phyloP scores from a whole-genome alignment of 2,113 vertebrate genomes.

The Rousettus leschenaultii region DNA sequence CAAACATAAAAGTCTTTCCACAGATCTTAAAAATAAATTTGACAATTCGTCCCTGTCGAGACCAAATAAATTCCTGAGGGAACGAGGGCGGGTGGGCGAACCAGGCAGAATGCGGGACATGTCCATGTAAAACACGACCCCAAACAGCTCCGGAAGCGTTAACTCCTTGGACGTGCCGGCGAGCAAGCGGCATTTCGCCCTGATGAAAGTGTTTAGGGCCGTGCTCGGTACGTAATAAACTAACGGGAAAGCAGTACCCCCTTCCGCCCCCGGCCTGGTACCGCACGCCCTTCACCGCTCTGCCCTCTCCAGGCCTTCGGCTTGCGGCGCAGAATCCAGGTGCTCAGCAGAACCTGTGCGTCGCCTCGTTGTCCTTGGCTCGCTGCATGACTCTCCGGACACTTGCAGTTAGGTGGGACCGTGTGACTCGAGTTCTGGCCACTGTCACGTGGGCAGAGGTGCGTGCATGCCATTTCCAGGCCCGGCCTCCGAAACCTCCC shows the following conservation, averaged over 20 bases:
- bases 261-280: background rate
- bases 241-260: rapidly evolving
- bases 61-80: background rate
- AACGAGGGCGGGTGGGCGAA: background rate
- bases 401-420: background rate
- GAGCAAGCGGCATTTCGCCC: background rate
- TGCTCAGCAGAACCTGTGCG: too few relatives aligned
- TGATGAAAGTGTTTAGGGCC: too few relatives aligned
- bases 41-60: background rate
- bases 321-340: background rate
- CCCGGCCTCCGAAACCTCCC: background rate
- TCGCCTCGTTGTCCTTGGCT: background rate
- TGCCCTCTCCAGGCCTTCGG: background rate
- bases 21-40: background rate
- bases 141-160: background rate
- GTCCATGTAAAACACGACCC: background rate
- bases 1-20: background rate
- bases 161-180: too few relatives aligned
- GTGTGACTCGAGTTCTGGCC: background rate
- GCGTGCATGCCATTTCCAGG: rapidly evolving
- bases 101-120: background rate
- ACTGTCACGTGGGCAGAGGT: background rate
- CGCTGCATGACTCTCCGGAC: background rate
- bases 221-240: background rate
- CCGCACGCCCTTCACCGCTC: background rate